phyloP scores from a whole-genome alignment of 1,140 invertebrate genomes.

The Drosophila pectinifera region DNA sequence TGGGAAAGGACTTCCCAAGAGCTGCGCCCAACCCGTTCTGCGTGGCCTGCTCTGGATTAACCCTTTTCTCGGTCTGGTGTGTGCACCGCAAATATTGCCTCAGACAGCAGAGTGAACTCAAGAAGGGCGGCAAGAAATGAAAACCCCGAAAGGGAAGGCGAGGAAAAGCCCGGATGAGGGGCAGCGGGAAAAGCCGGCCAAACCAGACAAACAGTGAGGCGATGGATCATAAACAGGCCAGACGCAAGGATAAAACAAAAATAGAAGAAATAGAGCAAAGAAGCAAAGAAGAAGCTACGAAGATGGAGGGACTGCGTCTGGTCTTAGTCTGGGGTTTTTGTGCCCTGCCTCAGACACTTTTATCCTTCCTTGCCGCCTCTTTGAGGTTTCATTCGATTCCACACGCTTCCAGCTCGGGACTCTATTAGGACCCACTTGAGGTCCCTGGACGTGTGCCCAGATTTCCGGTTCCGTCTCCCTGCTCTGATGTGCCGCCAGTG shows the following conservation, averaged over 20 bases:
- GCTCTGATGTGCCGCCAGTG: slow-evolving; percentile 22
- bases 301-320: slow-evolving; percentile 47
- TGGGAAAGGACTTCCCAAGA: slow-evolving; percentile 7
- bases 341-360: neutral
- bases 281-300: slow-evolving; percentile 34
- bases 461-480: slow-evolving; percentile 32
- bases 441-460: slow-evolving; percentile 27
- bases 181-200: slow-evolving; percentile 28
- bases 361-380: slow-evolving; percentile 5
- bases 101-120: slow-evolving; percentile 68
- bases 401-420: slow-evolving; percentile 27
- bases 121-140: slow-evolving; percentile 35
- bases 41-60: slow-evolving; percentile 17
- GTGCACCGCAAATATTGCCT: slow-evolving; percentile 83
- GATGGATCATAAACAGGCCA: slow-evolving; percentile 46
- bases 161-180: neutral
- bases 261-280: slow-evolving; percentile 37
- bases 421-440: slow-evolving; percentile 47
- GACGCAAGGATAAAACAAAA: slow-evolving; percentile 32
- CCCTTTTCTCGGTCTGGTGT: slow-evolving; percentile 62
- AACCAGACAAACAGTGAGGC: slow-evolving; percentile 62
- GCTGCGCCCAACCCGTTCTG: slow-evolving; percentile 16
- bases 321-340: slow-evolving; percentile 37
- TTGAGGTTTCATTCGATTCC: slow-evolving; percentile 28
- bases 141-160: neutral